Evolutionary conservation across 2,797 vertebrate genomes (phyloP).

Genomic region (Sebastes elongatus): DNA sequence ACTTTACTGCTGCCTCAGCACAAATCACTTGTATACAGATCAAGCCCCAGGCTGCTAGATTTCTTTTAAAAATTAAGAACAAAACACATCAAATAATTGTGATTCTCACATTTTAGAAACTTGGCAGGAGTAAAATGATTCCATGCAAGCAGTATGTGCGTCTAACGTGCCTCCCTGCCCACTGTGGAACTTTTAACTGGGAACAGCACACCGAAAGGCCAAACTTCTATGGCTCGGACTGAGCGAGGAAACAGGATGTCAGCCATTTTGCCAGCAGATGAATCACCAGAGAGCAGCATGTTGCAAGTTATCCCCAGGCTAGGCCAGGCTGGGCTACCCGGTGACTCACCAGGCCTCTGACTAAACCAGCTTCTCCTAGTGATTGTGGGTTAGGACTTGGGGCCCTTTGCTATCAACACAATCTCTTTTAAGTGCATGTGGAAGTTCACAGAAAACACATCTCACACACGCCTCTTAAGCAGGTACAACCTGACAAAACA

Average conservation of each 20-base stretch:
- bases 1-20: constrained; percentile 22
- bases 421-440: background rate
- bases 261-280: constrained; percentile 70
- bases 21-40: background rate
- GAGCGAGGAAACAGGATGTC: constrained; percentile 68
- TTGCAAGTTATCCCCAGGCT: constrained; percentile 47
- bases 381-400: constrained; percentile 24
- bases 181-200: constrained; percentile 30
- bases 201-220: constrained; percentile 25
- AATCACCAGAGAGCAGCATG: constrained; percentile 58
- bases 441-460: constrained; percentile 40
- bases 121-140: constrained; percentile 9
- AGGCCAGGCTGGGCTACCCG: constrained; percentile 24
- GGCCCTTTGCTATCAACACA: constrained; percentile 2
- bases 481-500: constrained; percentile 4
- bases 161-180: constrained; percentile 19
- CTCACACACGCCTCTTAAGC: background rate
- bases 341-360: constrained; percentile 67
- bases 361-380: constrained; percentile 35
- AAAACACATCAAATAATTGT: background rate
- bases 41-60: background rate
- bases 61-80: background rate
- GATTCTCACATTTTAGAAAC: constrained; percentile 6
- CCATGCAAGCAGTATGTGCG: constrained; percentile 4
- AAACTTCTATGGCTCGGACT: constrained; percentile 30